phyloP scores from a whole-genome alignment of 2,888 invertebrate species.

The Torymus texanus region DNA sequence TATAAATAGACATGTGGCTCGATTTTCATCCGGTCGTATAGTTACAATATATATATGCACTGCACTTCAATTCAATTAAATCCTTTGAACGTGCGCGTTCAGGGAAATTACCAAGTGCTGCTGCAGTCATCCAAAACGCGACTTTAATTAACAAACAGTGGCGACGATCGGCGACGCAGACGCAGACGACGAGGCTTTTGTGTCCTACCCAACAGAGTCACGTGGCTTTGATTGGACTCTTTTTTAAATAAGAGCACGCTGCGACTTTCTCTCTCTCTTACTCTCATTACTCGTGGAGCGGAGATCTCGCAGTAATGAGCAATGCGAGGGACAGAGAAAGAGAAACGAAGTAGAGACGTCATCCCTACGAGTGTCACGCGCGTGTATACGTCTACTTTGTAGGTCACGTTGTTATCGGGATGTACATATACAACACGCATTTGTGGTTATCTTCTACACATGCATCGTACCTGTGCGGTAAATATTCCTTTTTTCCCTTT shows the following conservation, averaged over 20 bases:
- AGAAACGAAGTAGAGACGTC: not conserved
- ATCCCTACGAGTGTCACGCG: conserved; percentile 14
- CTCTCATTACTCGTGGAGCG: not conserved
- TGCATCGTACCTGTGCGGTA: not conserved
- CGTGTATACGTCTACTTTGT: conserved; percentile 1
- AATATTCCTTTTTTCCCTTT: conserved; percentile 8
- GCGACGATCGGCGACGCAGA: no score
- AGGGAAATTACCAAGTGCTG: no score
- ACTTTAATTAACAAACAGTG: no score
- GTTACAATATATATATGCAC: no score
- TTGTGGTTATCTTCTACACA: not conserved
- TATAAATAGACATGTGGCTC: no score
- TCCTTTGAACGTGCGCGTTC: no score
- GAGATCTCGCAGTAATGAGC: conserved; percentile 41
- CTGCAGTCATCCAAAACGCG: no score
- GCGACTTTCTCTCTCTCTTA: conserved; percentile 4
- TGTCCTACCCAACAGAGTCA: not conserved
- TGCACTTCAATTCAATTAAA: no score
- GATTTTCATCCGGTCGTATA: no score
- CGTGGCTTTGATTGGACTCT: conserved; percentile 26
- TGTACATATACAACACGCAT: not conserved
- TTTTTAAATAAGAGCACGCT: conserved; percentile 7
- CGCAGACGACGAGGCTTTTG: no score
- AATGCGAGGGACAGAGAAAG: conserved; percentile 17
- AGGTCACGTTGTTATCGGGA: conserved; percentile 26